A percentile compares a stretch with the other conserved stretches of the same genome.
Conservation (phyloP, 2,888 invertebrate species). For the Drepanosiphum platanoidis region DNA sequence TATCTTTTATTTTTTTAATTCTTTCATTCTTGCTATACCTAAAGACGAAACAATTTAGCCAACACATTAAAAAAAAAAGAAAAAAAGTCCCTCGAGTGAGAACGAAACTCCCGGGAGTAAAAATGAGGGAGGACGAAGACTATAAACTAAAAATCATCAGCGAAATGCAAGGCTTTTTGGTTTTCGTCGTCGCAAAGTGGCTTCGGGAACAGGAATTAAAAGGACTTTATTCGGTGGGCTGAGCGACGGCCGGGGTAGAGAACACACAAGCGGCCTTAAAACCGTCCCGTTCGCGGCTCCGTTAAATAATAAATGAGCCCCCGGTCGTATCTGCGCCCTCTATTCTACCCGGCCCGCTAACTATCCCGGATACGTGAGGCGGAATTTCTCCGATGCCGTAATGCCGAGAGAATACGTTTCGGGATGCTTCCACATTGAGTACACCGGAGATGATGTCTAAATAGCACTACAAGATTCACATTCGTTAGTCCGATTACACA, state of each 20-base stretch:
- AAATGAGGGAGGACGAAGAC: constrained; percentile 45
- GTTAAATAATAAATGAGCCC: constrained; percentile 61
- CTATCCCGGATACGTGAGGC: constrained; percentile 41
- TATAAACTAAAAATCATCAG: constrained; percentile 62
- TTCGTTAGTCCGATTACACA: constrained; percentile 44
- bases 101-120: constrained; percentile 56
- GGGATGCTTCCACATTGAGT: constrained; percentile 6
- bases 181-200: constrained; percentile 62
- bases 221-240: constrained; percentile 61
- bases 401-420: constrained; percentile 44
- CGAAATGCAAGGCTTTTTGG: constrained; percentile 59
- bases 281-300: constrained; percentile 62
- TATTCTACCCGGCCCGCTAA: constrained; percentile 21
- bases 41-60: constrained; percentile 54
- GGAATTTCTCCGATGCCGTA: constrained; percentile 42
- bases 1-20: constrained; percentile 41
- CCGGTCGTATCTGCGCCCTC: constrained; percentile 40
- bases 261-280: constrained; percentile 57
- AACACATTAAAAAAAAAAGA: constrained; percentile 56
- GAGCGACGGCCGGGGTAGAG: constrained; percentile 51
- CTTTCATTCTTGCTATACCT: constrained; percentile 42
- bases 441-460: constrained; percentile 53
- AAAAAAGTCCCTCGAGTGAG: constrained; percentile 36
- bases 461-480: constrained; percentile 29
- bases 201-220: constrained; percentile 61